These are phyloP conservation scores for Tursiops truncatus DNA, from an alignment of 2,113 vertebrate species.

Conservation along the genomic window DNA sequence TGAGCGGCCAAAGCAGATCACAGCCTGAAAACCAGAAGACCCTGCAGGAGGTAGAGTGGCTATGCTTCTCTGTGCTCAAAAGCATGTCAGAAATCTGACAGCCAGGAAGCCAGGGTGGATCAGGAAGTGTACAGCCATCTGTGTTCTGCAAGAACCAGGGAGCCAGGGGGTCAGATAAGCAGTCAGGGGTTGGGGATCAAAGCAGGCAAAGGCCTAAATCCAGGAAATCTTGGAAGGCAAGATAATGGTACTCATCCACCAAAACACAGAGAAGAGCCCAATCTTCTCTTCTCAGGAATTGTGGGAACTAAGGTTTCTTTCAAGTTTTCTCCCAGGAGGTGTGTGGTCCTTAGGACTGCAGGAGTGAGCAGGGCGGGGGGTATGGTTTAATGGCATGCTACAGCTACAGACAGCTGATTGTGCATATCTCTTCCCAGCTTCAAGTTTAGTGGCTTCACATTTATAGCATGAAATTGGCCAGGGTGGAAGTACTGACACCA, in stretches of 20 bases:
- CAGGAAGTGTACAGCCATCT: conserved; percentile 10
- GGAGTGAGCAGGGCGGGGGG: neutral
- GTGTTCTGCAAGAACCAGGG: neutral
- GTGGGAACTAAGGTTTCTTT: neutral
- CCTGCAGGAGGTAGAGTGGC: neutral
- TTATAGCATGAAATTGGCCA: neutral
- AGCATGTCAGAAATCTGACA: conserved; percentile 12
- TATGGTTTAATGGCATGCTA: neutral
- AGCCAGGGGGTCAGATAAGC: neutral
- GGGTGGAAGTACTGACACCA: neutral
- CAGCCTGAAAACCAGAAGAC: conserved; percentile 31
- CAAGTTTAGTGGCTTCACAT: neutral
- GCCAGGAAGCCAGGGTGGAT: conserved; percentile 49
- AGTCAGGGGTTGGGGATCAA: conserved; percentile 47
- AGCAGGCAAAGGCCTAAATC: conserved; percentile 42
- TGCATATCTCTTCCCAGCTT: neutral
- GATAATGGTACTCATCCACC: conserved; percentile 31
- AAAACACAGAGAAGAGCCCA: neutral
- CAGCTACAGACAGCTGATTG: neutral
- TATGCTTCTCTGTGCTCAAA: conserved; percentile 42
- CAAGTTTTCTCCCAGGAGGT: neutral
- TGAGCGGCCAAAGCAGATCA: neutral
- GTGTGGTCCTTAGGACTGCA: neutral
- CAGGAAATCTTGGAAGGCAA: conserved; percentile 57
- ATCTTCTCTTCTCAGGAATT: neutral